Evolutionary conservation across 2,797 vertebrate genomes (phyloP).

Genomic region (Myotis myotis): DNA sequence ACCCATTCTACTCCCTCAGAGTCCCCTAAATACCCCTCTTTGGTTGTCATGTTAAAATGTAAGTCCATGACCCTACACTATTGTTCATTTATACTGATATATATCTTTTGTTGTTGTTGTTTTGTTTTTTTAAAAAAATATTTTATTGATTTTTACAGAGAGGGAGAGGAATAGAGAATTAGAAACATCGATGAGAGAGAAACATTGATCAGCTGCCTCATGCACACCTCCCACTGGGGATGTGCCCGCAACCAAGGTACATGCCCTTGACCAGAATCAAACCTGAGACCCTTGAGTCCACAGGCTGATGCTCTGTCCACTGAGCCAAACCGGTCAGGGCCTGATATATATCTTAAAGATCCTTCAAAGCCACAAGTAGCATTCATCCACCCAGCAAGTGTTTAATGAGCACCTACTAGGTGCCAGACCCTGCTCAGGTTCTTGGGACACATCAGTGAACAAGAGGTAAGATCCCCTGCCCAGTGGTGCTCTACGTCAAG

Average conservation of each 20-base stretch:
- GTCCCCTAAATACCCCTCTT: not conserved
- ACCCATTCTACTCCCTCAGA: not conserved
- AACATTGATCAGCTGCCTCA: too few relatives aligned
- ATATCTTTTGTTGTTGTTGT: too few relatives aligned
- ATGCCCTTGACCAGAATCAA: too few relatives aligned
- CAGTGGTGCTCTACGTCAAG: not conserved
- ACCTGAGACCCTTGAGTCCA: too few relatives aligned
- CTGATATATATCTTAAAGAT: not conserved
- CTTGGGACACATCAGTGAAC: not conserved
- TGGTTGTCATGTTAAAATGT: not conserved
- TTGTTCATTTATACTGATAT: not conserved
- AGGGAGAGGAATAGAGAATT: too few relatives aligned
- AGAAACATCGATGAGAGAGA: too few relatives aligned
- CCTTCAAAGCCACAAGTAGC: not conserved
- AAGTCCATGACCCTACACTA: not conserved
- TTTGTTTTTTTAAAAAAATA: too few relatives aligned
- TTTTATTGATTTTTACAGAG: too few relatives aligned
- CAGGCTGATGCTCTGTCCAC: too few relatives aligned
- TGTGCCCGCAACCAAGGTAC: too few relatives aligned
- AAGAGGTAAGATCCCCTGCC: not conserved
- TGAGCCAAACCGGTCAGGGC: too few relatives aligned
- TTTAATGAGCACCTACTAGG: not conserved
- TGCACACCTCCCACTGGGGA: too few relatives aligned
- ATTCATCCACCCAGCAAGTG: not conserved
- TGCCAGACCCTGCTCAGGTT: not conserved